phyloP scores from a whole-genome alignment of 1,140 invertebrate species.

The Metopolophium dirhodum region DNA sequence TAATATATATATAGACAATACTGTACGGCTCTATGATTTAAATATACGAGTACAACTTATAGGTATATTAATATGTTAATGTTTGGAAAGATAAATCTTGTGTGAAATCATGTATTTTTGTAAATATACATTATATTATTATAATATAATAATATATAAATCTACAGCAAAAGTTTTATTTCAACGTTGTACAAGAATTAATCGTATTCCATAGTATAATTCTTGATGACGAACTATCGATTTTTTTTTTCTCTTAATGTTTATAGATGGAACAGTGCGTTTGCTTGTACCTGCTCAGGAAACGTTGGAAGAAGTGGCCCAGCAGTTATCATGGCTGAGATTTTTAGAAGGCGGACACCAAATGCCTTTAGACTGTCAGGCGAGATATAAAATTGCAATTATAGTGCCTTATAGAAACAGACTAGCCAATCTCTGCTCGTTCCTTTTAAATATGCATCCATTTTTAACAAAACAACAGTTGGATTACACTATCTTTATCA shows the following conservation, averaged over 20 bases:
- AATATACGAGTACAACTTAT: neutral
- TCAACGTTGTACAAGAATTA: neutral
- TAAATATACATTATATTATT: neutral
- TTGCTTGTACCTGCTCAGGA: conserved; percentile 53
- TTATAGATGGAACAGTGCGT: conserved; percentile 59
- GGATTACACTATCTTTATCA: conserved; percentile 92
- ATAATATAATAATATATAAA: neutral
- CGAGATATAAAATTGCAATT: conserved; percentile 82
- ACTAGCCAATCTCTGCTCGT: conserved; percentile 79
- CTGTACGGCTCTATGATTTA: neutral
- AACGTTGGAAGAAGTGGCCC: conserved; percentile 56
- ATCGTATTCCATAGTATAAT: neutral
- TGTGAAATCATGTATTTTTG: neutral
- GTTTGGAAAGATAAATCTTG: too few relatives aligned
- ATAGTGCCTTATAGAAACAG: conserved; percentile 89
- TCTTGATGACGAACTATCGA: neutral
- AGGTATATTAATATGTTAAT: neutral
- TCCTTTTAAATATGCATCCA: conserved; percentile 89
- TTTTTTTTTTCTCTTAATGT: neutral
- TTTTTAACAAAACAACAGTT: conserved; percentile 88
- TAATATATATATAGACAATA: neutral
- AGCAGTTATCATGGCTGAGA: conserved; percentile 52
- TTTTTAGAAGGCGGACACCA: conserved; percentile 77
- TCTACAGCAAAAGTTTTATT: neutral
- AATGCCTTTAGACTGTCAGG: conserved; percentile 76